These are phyloP conservation scores for Clistopyga incitator DNA, from an alignment of 2,888 invertebrate genomes.

Conservation along the genomic window DNA sequence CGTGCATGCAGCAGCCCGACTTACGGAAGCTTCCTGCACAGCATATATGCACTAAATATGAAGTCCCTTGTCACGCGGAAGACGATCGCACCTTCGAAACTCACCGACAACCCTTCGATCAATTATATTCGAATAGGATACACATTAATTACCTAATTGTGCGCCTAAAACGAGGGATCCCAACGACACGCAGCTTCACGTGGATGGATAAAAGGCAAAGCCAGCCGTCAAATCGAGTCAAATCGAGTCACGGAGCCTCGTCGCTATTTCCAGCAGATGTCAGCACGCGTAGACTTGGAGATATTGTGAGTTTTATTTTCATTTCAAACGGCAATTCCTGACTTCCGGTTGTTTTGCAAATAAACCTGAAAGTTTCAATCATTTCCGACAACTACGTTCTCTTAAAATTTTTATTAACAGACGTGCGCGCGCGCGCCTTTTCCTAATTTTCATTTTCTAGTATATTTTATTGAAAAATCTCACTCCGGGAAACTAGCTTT, in stretches of 20 bases:
- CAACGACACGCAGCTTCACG: conserved; percentile 75
- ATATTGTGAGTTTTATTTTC: not conserved
- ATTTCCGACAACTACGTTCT: no score
- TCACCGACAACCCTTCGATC: conserved; percentile 5
- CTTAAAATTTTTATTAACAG: no score
- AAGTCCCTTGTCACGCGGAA: not conserved
- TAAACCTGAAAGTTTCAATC: no score
- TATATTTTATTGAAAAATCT: not conserved
- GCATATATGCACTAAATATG: not conserved
- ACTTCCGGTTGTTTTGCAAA: not conserved
- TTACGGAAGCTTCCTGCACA: not conserved
- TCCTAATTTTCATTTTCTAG: not conserved
- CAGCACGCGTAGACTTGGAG: conserved; percentile 49
- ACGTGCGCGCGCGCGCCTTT: not conserved
- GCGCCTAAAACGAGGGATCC: conserved; percentile 77
- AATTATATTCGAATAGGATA: conserved; percentile 30
- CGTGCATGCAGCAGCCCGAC: conserved; percentile 34
- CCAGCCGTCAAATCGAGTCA: conserved; percentile 63
- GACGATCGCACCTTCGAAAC: not conserved
- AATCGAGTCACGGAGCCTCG: conserved; percentile 29
- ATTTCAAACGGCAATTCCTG: not conserved
- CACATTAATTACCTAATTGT: conserved; percentile 77
- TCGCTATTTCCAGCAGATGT: conserved; percentile 51
- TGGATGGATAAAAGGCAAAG: conserved; percentile 72
- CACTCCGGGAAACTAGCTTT: not conserved